Evolutionary conservation across 2,888 invertebrate species (phyloP), one percentile per base, ranked within the genome.

Genomic region (Muschampia plurimacula): DNA sequence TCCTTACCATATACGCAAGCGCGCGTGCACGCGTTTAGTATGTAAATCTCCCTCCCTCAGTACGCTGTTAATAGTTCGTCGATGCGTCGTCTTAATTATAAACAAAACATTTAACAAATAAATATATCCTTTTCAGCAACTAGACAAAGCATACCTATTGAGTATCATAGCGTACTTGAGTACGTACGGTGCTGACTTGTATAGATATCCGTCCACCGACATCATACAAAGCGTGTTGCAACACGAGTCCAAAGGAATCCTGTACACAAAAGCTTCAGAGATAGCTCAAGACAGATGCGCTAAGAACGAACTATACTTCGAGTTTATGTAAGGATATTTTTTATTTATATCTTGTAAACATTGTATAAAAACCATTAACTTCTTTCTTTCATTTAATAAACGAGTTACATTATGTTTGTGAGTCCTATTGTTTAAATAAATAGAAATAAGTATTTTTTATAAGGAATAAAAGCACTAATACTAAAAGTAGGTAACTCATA

Each of bases 171-270:
- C 89, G 52, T 97, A 96, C 86, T 89, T 97, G 15, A 94, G 95
- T 78, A 94, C 95, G 2, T 95, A 96, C 78, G 96, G 96, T 2
- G 94, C 95, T 36, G 95, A 96, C 75, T 88, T 97, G 63, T 95
- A 95, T 77, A 95, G 95, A 71, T 96, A 96, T 78, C 94, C 95
- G 7, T 93, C 93, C 76, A 95, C 96, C 0, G 96, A 97, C 83
- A 95, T 97, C 60, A 88, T 97, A 22, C 97, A 97, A 83, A 95
- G 96, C 77, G 96, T 96, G 3, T 87, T 97, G 36, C 96, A 96
- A 79, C 95, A 96, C 82, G 94, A 95, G n/a, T 89, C 91, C 46
- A 92, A 93, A 72, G 96, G 95, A 36, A 90, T 90, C 49, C 91
- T 97, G 0, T 95, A 95, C 77, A 87, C 95, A 32, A 94, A 93